Evolutionary conservation across 1,140 invertebrate species (phyloP).

Genomic region (Galendromus occidentalis): DNA sequence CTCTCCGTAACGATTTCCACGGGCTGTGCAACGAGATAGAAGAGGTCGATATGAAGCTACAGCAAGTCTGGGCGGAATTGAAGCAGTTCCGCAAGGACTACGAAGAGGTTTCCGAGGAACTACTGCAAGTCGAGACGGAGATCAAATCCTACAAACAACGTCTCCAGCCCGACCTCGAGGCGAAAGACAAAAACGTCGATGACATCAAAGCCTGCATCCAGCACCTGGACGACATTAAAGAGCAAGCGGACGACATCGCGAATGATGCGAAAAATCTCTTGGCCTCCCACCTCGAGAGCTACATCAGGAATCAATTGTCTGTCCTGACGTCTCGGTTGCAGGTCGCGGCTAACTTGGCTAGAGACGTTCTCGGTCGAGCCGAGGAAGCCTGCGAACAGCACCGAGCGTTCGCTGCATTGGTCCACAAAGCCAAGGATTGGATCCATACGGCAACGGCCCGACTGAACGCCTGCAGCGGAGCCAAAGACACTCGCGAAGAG

Average conservation of each 20-base stretch:
- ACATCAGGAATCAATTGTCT: slow-evolving; percentile 70
- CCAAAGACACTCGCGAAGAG: slow-evolving; percentile 50
- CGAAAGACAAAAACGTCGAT: not conserved
- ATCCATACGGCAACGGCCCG: slow-evolving; percentile 65
- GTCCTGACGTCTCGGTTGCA: slow-evolving; percentile 77
- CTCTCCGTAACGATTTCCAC: slow-evolving; percentile 60
- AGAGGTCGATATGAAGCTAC: slow-evolving; percentile 57
- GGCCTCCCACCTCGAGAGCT: slow-evolving; percentile 64
- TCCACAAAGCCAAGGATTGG: slow-evolving; percentile 60
- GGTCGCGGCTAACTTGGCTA: slow-evolving; percentile 63
- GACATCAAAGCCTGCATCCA: slow-evolving; percentile 42
- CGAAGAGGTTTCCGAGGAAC: slow-evolving; percentile 70
- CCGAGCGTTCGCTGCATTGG: slow-evolving; percentile 54
- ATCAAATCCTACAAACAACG: slow-evolving; percentile 33
- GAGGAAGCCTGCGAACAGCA: slow-evolving; percentile 74
- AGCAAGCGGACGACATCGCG: slow-evolving; percentile 63
- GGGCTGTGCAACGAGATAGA: slow-evolving; percentile 62
- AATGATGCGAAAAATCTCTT: slow-evolving; percentile 48
- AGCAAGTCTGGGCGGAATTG: slow-evolving; percentile 50
- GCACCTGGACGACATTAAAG: slow-evolving; percentile 52
- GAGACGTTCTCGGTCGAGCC: slow-evolving; percentile 65
- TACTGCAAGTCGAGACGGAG: slow-evolving; percentile 75
- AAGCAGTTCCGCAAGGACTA: slow-evolving; percentile 78
- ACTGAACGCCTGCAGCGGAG: slow-evolving; percentile 40
- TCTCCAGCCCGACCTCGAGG: not conserved